These are phyloP conservation scores for Rhinolophus sinicus DNA, from an alignment of 2,113 vertebrate genomes.

Conservation along the genomic window DNA sequence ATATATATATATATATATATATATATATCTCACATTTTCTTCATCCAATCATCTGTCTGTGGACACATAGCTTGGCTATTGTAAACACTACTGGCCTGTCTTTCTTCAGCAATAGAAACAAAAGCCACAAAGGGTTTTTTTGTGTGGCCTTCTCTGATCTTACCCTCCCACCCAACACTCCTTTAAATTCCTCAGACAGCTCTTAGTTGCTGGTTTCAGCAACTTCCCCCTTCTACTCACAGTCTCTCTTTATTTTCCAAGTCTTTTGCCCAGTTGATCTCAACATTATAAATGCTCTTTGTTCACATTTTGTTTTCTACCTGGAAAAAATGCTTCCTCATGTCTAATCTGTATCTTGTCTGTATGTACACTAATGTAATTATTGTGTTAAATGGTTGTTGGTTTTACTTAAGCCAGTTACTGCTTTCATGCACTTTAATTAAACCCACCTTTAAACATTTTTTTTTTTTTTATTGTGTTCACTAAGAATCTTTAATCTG, in stretches of 20 bases:
- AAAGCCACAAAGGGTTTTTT: not conserved
- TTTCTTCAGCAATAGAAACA: not conserved
- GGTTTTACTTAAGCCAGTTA: slow-evolving; percentile 74
- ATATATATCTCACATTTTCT: not conserved
- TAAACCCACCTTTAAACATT: slow-evolving; percentile 75
- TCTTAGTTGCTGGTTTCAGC: not conserved
- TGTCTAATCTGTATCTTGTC: slow-evolving; percentile 36
- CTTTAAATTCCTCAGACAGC: not conserved
- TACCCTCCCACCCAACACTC: not conserved
- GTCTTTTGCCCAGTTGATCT: not conserved
- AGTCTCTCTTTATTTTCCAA: not conserved
- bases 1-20: not conserved
- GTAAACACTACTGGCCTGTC: not conserved
- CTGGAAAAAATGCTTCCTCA: not conserved
- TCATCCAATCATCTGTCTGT: not conserved
- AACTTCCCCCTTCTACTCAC: not conserved
- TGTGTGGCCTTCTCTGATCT: not conserved
- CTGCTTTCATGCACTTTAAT: slow-evolving; percentile 64
- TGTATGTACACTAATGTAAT: not conserved
- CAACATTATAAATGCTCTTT: not conserved
- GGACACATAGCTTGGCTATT: not conserved
- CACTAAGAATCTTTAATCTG: slow-evolving; percentile 77
- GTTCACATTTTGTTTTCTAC: not conserved
- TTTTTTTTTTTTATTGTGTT: slow-evolving; percentile 60
- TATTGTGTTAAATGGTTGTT: slow-evolving; percentile 48